A percentile compares a stretch with the other conserved stretches of the same genome.
Evolutionary conservation across 2,888 invertebrate species (phyloP).

Genomic region (Asteroscopus sphinx): DNA sequence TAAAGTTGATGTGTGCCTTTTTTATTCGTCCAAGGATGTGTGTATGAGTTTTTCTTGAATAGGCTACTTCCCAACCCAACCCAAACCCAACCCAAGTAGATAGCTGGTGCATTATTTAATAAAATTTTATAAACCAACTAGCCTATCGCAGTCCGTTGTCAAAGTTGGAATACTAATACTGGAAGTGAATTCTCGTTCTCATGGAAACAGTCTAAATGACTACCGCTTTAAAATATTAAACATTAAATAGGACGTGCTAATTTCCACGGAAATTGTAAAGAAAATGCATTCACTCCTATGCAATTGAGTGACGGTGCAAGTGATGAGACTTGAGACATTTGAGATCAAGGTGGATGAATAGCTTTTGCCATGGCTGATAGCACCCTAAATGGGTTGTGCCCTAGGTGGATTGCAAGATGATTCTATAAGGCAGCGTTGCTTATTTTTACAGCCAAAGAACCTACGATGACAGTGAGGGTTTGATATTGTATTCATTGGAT

Average conservation of each 20-base stretch:
- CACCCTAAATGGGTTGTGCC: neutral
- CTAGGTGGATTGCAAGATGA: too few species aligned
- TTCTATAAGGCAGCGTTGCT: too few species aligned
- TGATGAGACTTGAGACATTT: neutral
- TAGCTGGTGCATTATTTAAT: neutral
- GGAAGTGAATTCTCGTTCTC: too few species aligned
- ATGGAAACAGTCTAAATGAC: neutral
- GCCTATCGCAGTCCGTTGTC: neutral
- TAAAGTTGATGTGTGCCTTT: neutral
- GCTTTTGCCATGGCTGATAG: too few species aligned
- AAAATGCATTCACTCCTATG: slow-evolving; percentile 72
- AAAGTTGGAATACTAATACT: too few species aligned
- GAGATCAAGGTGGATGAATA: neutral
- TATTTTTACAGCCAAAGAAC: too few species aligned
- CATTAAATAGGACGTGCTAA: slow-evolving; percentile 46
- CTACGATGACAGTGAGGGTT: too few species aligned
- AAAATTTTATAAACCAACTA: neutral
- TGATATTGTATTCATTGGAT: too few species aligned
- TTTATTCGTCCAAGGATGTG: too few species aligned
- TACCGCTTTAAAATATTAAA: slow-evolving; percentile 20
- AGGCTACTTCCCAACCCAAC: neutral
- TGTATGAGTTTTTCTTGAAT: too few species aligned
- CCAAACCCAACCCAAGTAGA: neutral
- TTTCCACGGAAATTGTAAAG: slow-evolving; percentile 68
- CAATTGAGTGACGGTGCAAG: slow-evolving; percentile 51